A percentile compares a stretch with the other conserved stretches of the same genome.
These are phyloP conservation scores for Zoroaster sp. DNA, from an alignment of 53 echinoderm and acorn worm genomes.

Conservation along the genomic window DNA sequence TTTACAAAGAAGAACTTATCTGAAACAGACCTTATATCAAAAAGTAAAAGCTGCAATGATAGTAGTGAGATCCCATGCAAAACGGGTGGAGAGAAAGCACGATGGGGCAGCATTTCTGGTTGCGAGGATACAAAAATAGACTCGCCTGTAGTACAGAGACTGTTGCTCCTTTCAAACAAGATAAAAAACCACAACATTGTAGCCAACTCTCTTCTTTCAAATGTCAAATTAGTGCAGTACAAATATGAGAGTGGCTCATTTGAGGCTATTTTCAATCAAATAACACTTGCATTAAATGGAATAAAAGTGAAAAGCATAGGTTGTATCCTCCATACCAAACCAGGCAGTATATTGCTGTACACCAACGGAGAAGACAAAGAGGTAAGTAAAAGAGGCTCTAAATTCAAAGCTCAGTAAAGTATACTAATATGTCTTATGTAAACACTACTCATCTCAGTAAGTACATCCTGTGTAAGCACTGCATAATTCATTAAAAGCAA, in stretches of 20 bases:
- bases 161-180: slow-evolving; percentile 87
- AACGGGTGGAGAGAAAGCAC: neutral
- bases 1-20: slow-evolving; percentile 16
- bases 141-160: slow-evolving; percentile 12
- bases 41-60: neutral
- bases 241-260: slow-evolving; percentile 83
- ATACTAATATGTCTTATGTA: neutral
- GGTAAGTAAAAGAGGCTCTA: slow-evolving; percentile 44
- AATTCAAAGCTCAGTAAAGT: neutral
- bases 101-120: neutral
- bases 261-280: slow-evolving; percentile 69
- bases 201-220: slow-evolving; percentile 70
- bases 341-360: slow-evolving; percentile 83
- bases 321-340: slow-evolving; percentile 87
- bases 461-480: no score
- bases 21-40: slow-evolving; percentile 9
- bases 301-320: slow-evolving; percentile 83
- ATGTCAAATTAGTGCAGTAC: slow-evolving; percentile 94
- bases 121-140: neutral
- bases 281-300: slow-evolving; percentile 72
- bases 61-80: neutral
- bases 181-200: slow-evolving; percentile 83
- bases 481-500: no score
- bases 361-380: slow-evolving; percentile 90
- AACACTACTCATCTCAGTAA: neutral